phyloP scores from a whole-genome alignment of 2,797 vertebrate genomes.

The Margarornis squamiger region DNA sequence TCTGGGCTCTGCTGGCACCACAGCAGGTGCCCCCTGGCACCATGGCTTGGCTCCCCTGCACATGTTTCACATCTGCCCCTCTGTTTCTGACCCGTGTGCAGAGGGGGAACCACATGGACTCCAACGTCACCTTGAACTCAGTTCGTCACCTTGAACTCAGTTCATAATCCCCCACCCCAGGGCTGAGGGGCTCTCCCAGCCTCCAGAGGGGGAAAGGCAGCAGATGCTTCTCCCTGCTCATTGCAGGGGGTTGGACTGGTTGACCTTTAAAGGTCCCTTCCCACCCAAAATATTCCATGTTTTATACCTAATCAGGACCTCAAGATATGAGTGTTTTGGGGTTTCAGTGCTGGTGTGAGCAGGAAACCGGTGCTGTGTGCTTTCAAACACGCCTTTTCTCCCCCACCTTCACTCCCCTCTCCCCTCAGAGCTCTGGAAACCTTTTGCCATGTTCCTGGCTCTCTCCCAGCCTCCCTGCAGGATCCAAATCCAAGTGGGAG shows the following conservation, averaged over 20 bases:
- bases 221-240: background rate
- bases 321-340: background rate
- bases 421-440: rapidly evolving
- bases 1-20: background rate
- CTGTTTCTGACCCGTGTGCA: background rate
- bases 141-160: too few species aligned
- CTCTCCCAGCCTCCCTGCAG: background rate
- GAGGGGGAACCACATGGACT: background rate
- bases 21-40: background rate
- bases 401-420: background rate
- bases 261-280: background rate
- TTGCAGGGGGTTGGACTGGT: background rate
- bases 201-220: background rate
- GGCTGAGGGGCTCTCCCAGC: background rate
- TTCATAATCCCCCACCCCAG: background rate
- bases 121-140: too few species aligned
- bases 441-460: rapidly evolving
- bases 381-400: background rate
- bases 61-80: rapidly evolving
- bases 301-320: too few species aligned
- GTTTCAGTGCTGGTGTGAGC: too few species aligned
- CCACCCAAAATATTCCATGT: background rate
- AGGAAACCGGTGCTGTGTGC: too few species aligned
- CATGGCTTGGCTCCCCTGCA: background rate
- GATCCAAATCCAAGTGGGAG: background rate